Percentiles rank a stretch among this genome's conserved stretches.
These are phyloP conservation scores for Portevinia maculata DNA, from an alignment of 2,888 invertebrate species.

Conservation along the genomic window DNA sequence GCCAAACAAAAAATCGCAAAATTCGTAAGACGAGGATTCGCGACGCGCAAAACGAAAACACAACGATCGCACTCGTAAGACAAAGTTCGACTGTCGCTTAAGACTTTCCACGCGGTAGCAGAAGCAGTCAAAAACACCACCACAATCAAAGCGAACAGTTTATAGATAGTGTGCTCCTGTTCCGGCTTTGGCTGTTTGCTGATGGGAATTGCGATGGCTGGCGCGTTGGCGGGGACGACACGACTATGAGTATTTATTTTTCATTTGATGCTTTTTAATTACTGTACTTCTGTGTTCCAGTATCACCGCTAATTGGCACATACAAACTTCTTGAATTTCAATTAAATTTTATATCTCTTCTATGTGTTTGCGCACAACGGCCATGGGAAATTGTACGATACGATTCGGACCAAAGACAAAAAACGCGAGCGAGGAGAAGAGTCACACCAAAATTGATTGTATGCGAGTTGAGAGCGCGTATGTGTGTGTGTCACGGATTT, in stretches of 20 bases:
- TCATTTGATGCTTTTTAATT: slow-evolving; percentile 75
- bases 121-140: slow-evolving; percentile 63
- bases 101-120: slow-evolving; percentile 69
- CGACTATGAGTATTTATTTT: slow-evolving; percentile 73
- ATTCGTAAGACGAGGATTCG: slow-evolving; percentile 67
- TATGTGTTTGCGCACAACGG: slow-evolving; percentile 68
- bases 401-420: slow-evolving; percentile 5
- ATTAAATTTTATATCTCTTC: slow-evolving; percentile 73
- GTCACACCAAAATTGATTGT: slow-evolving; percentile 20
- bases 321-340: slow-evolving; percentile 76
- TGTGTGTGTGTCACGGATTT: neutral
- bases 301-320: slow-evolving; percentile 76
- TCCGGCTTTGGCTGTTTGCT: neutral
- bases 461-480: neutral
- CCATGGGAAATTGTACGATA: slow-evolving; percentile 37
- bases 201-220: neutral
- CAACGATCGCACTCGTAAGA: slow-evolving; percentile 58
- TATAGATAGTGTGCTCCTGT: slow-evolving; percentile 12
- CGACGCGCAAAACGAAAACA: slow-evolving; percentile 49
- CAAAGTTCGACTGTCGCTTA: slow-evolving; percentile 71
- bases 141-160: slow-evolving; percentile 19
- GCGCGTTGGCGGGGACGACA: slow-evolving; percentile 47
- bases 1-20: slow-evolving; percentile 40
- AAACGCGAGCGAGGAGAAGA: slow-evolving; percentile 26
- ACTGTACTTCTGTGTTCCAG: slow-evolving; percentile 75